Percentiles rank a stretch among this genome's conserved stretches.
phyloP scores from a whole-genome alignment of 1,140 invertebrate species.

The Caenorhabditis remanei region DNA sequence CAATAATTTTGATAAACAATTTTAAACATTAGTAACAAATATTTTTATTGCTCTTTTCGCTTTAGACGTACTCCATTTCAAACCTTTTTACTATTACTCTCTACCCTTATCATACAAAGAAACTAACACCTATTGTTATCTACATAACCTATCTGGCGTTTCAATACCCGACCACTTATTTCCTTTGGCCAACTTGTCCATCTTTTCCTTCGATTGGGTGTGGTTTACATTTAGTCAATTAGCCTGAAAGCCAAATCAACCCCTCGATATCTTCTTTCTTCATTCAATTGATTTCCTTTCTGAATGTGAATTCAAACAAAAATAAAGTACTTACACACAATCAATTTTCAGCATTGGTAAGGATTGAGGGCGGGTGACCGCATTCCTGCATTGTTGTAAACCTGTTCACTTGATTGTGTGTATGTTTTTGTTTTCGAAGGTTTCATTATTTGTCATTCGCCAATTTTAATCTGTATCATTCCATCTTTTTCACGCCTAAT shows the following conservation, averaged over 20 bases:
- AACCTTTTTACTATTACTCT: slow-evolving; percentile 1
- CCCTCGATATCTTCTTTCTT: neutral
- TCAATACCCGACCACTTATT: neutral
- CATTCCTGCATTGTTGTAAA: slow-evolving; percentile 46
- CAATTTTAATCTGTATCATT: neutral
- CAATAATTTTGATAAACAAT: neutral
- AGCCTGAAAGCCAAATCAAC: slow-evolving; percentile 16
- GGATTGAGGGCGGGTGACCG: neutral
- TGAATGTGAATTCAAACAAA: neutral
- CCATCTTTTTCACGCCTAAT: neutral
- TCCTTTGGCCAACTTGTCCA: neutral
- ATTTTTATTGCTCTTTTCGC: slow-evolving; percentile 22
- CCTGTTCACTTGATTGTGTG: slow-evolving; percentile 47
- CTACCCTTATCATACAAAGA: slow-evolving; percentile 52
- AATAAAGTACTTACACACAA: slow-evolving; percentile 6
- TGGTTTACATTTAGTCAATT: slow-evolving; percentile 26
- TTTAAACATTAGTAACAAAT: neutral
- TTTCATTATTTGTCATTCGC: slow-evolving; percentile 23
- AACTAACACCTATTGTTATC: slow-evolving; percentile 30
- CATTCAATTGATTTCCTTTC: neutral
- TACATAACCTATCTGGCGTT: neutral
- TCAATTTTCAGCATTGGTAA: slow-evolving; percentile 1
- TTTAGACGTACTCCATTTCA: neutral
- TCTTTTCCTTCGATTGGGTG: slow-evolving; percentile 2
- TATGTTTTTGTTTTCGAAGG: slow-evolving; percentile 31